Conservation (phyloP, 92 coral and sea anemone species). For the Chrysogorgia sp. region DNA sequence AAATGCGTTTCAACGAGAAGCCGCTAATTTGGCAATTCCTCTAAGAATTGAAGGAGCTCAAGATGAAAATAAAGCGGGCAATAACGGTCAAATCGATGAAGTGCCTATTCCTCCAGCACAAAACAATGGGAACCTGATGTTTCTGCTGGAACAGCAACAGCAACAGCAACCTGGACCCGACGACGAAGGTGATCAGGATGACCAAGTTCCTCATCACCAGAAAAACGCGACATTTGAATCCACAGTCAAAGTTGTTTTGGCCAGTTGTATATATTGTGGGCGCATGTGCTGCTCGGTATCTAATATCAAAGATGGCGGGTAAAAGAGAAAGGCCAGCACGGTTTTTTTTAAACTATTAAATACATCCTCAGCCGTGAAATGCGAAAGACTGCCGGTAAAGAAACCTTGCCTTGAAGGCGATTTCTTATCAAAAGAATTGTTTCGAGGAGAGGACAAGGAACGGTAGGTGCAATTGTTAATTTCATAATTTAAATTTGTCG, state of each 20-base stretch:
- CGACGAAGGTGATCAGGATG: too few relatives aligned
- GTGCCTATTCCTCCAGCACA: slow-evolving; percentile 28
- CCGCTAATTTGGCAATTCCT: slow-evolving; percentile 22
- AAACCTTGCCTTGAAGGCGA: slow-evolving; percentile 28
- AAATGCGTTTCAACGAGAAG: slow-evolving; percentile 28
- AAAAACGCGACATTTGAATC: slow-evolving; percentile 24
- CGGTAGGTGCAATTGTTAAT: not conserved
- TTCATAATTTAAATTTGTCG: not conserved
- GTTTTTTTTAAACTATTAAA: slow-evolving; percentile 6
- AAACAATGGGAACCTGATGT: too few relatives aligned
- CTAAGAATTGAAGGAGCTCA: slow-evolving; percentile 18
- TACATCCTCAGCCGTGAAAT: slow-evolving; percentile 7
- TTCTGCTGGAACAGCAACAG: too few relatives aligned
- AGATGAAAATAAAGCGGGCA: slow-evolving; percentile 20
- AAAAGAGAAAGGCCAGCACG: slow-evolving; percentile 18
- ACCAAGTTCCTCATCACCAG: too few relatives aligned
- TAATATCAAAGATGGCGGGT: slow-evolving; percentile 18
- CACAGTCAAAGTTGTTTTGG: slow-evolving; percentile 19
- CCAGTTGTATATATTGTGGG: slow-evolving; percentile 3
- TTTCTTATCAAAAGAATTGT: slow-evolving; percentile 18
- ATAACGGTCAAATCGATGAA: slow-evolving; percentile 25
- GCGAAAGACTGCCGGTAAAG: slow-evolving; percentile 12
- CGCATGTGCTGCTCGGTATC: slow-evolving; percentile 26
- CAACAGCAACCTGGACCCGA: too few relatives aligned
- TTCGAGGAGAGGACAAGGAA: slow-evolving; percentile 40